These are phyloP conservation scores for Prunella himalayana DNA, from an alignment of 2,113 vertebrate genomes.

Conservation along the genomic window DNA sequence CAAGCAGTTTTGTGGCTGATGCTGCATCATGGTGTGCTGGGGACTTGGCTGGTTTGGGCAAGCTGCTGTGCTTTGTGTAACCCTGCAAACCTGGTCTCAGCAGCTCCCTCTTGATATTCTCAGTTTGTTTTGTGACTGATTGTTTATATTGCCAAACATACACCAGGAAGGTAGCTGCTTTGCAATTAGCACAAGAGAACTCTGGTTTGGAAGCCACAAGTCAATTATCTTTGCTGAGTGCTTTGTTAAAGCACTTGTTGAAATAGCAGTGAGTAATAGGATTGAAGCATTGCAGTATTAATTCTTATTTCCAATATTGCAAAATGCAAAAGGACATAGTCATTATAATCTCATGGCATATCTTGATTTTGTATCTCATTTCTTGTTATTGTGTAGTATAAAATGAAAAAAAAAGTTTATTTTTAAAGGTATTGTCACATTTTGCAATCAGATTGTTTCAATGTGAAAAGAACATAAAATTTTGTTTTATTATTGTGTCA, in stretches of 20 bases:
- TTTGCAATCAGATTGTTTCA: neutral
- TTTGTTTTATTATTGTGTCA: neutral
- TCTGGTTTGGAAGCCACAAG: neutral
- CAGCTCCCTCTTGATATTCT: neutral
- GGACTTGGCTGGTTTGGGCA: accelerated
- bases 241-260: neutral
- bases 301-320: neutral
- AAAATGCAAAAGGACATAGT: neutral
- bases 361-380: neutral
- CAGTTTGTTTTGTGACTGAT: neutral
- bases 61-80: neutral
- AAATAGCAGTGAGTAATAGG: neutral
- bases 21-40: neutral
- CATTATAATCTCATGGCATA: neutral
- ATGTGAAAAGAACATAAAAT: neutral
- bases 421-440: neutral
- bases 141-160: neutral
- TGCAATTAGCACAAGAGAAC: neutral
- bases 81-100: neutral
- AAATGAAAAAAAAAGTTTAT: neutral
- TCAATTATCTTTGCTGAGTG: neutral
- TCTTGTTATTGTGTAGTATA: neutral
- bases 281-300: neutral
- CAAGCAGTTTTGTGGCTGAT: neutral
- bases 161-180: neutral